Conservation (phyloP, 2,888 invertebrate genomes). For the Lithophane socia region DNA sequence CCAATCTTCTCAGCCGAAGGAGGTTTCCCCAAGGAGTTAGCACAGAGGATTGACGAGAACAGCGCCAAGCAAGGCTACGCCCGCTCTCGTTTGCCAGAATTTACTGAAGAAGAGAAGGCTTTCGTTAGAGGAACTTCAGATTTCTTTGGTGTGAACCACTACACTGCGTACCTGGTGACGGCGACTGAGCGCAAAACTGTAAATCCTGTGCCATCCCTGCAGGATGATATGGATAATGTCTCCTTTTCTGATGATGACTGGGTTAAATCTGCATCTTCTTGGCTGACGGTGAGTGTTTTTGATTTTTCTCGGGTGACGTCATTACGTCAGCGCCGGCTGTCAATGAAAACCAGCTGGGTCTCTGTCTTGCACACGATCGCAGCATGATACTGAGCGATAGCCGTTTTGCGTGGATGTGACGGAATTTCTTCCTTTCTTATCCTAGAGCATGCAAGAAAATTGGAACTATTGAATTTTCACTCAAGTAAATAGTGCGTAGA, state of each 20-base stretch:
- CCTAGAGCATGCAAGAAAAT: neutral
- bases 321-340: no score
- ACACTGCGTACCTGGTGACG: constrained; percentile 85
- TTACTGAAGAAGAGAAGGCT: constrained; percentile 79
- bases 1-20: constrained; percentile 88
- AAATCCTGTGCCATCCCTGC: constrained; percentile 70
- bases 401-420: no score
- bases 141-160: constrained; percentile 92
- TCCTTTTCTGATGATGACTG: constrained; percentile 69
- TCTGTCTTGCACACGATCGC: no score
- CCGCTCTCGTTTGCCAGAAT: constrained; percentile 82
- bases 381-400: no score
- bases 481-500: neutral
- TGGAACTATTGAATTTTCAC: neutral
- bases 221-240: constrained; percentile 71
- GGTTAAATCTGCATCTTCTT: constrained; percentile 73
- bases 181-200: constrained; percentile 65
- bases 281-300: constrained; percentile 72
- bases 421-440: no score
- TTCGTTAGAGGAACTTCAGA: constrained; percentile 77
- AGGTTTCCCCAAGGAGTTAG: constrained; percentile 88
- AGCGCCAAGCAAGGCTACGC: constrained; percentile 83
- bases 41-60: constrained; percentile 81
- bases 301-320: neutral
- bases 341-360: no score